Evolutionary conservation across 2,113 vertebrate genomes (phyloP), one percentile per base, ranked within the genome.

Genomic region (Acanthisitta chloris): DNA sequence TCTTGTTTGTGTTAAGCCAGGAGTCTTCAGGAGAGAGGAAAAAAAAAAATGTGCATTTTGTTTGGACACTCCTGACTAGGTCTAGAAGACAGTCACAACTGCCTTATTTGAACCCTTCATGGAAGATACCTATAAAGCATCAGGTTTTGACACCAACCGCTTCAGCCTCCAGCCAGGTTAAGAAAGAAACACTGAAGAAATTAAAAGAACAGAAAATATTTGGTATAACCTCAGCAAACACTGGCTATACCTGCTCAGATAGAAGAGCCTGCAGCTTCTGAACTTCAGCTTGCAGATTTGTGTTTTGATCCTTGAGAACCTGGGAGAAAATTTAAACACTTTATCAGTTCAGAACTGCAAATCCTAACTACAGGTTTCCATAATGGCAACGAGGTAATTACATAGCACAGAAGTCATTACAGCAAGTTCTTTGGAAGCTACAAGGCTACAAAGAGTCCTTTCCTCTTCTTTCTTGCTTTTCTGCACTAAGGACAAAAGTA

Each of bases 291-390:
- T 98, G 96, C 84, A 98, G 97, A 83, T 94, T 4, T 79, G 97
- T 10, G 59, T 98, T 98, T 82, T 98, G 97, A 81, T 98, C 97
- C 92, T 95, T 97, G 46, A 98, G 88, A 96, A 96, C 86, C 98
- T 98, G 76, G 33, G 96, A 98, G 31, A 49, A 76, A 96, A 96
- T 85, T 18, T n/a, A 67, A 79, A 40, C 38, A 38, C 25, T 76
- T 0, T 17, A 86, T 77, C 81, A 96, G 31, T 57, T 92, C 66
- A 64, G 72, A 92, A 80, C 24, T 61, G 54, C n/a, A 69, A 33
- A 48, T 25, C 28, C 14, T 17, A 81, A 87, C 38, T 55, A 40
- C 31, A 77, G 54, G 61, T 69, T 74, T 93, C 67, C 58, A 58
- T 90, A 55, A 46, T 12, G 19, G 58, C 72, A 73, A 12, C 4